Evolutionary conservation across 1,140 invertebrate species (phyloP).

Genomic region (Drosophila melanogaster): DNA sequence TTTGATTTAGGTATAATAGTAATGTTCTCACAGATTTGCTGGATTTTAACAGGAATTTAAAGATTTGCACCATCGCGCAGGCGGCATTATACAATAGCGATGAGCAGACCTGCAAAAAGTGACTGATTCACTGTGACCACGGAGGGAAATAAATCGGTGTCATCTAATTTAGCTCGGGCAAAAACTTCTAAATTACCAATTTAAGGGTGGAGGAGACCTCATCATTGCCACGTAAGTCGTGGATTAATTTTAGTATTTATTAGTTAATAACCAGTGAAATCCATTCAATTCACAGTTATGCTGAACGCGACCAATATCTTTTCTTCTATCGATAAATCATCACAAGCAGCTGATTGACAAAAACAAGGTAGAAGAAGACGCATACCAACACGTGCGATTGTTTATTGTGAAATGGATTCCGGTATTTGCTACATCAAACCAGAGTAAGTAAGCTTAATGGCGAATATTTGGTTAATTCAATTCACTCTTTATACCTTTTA

Average conservation of each 20-base stretch:
- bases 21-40: slow-evolving; percentile 56
- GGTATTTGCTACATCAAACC: slow-evolving; percentile 87
- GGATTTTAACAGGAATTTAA: slow-evolving; percentile 75
- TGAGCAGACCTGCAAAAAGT: neutral
- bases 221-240: no score
- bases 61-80: slow-evolving; percentile 72
- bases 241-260: no score
- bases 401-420: slow-evolving; percentile 68
- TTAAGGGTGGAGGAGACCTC: no score
- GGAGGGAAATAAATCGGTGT: neutral
- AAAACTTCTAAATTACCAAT: no score
- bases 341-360: slow-evolving; percentile 26
- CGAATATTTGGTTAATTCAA: neutral
- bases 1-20: neutral
- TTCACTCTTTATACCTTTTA: neutral
- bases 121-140: neutral
- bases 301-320: neutral
- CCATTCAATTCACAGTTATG: neutral
- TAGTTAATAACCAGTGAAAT: no score
- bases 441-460: slow-evolving; percentile 79
- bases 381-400: slow-evolving; percentile 41
- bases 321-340: slow-evolving; percentile 1
- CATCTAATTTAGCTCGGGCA: no score
- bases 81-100: slow-evolving; percentile 23
- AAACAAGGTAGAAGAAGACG: slow-evolving; percentile 15